These are phyloP conservation scores for Mercenaria mercenaria DNA, from an alignment of 1,140 invertebrate species.

Conservation along the genomic window DNA sequence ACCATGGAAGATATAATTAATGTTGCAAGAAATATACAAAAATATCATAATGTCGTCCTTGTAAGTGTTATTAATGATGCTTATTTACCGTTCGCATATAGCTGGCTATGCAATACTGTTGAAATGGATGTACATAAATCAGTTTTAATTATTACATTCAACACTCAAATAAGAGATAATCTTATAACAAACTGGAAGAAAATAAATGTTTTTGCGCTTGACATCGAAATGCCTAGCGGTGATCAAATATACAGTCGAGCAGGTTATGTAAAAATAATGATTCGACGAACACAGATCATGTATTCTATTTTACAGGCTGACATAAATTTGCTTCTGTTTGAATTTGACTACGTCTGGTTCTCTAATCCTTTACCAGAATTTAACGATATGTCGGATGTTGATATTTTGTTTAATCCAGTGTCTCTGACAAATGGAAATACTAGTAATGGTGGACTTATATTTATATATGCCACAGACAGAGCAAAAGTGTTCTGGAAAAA, in stretches of 20 bases:
- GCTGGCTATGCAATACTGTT: constrained; percentile 80
- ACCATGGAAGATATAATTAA: constrained; percentile 13
- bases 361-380: constrained; percentile 70
- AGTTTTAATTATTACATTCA: constrained; percentile 73
- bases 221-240: constrained; percentile 31
- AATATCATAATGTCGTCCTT: constrained; percentile 54
- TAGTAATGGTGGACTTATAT: constrained; percentile 5
- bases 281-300: constrained; percentile 70
- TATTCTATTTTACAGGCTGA: constrained; percentile 64
- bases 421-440: constrained; percentile 25
- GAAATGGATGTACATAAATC: constrained; percentile 74
- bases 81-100: constrained; percentile 75
- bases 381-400: constrained; percentile 31
- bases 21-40: neutral
- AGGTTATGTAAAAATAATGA: constrained; percentile 77
- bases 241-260: constrained; percentile 74
- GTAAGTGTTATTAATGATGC: constrained; percentile 77
- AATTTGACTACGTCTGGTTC: constrained; percentile 78
- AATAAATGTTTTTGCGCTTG: constrained; percentile 65
- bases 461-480: constrained; percentile 13
- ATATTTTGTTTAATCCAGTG: constrained; percentile 72
- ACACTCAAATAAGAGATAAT: constrained; percentile 61
- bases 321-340: constrained; percentile 75
- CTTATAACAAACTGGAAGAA: constrained; percentile 71
- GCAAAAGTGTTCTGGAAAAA: constrained; percentile 16